A percentile compares a stretch with the other conserved stretches of the same genome.
These are phyloP conservation scores for Dipus sagitta DNA, from an alignment of 2,797 vertebrate species.

Conservation along the genomic window DNA sequence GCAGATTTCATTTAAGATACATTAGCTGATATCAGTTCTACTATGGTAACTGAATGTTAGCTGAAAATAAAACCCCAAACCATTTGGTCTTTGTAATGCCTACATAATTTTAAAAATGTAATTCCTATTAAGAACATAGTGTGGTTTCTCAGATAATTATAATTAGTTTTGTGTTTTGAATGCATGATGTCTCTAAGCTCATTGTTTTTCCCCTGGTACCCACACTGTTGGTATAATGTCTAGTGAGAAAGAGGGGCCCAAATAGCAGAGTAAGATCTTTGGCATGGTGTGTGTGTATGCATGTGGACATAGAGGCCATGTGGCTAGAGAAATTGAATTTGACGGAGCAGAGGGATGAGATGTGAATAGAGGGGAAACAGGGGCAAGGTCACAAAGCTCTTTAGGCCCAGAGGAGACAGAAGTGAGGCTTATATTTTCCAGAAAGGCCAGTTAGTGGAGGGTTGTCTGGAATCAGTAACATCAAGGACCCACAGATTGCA, in stretches of 20 bases:
- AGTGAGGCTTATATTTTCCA: too few relatives aligned
- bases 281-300: rapidly evolving
- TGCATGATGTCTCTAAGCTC: not conserved
- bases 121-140: conserved; percentile 46
- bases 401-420: rapidly evolving
- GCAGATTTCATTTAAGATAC: not conserved
- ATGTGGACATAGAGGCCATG: rapidly evolving
- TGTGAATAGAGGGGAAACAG: too few relatives aligned
- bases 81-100: conserved; percentile 54
- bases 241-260: not conserved
- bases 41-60: not conserved
- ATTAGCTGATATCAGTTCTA: not conserved
- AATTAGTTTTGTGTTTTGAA: conserved; percentile 43
- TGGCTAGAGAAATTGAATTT: not conserved
- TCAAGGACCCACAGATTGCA: too few relatives aligned
- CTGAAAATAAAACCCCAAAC: conserved; percentile 28
- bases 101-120: conserved; percentile 18
- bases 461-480: not conserved
- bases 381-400: not conserved
- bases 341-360: not conserved
- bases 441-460: not conserved
- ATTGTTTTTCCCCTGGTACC: not conserved
- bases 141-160: conserved; percentile 33
- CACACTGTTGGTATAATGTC: not conserved
- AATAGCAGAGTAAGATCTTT: not conserved